phyloP scores from a whole-genome alignment of 2,797 vertebrate species.

The Enoplosus armatus region DNA sequence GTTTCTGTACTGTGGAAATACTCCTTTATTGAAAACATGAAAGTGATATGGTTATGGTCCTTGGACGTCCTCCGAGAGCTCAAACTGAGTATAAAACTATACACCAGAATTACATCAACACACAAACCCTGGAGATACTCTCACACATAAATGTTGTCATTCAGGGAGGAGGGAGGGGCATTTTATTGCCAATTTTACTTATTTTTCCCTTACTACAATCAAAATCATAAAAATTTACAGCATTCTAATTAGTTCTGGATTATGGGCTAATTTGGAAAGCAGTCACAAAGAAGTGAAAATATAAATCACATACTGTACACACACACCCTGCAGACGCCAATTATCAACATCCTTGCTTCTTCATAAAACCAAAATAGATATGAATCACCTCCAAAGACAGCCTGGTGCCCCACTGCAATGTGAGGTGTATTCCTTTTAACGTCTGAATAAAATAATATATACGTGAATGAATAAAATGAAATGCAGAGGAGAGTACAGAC shows the following conservation, averaged over 20 bases:
- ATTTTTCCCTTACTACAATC: conserved; percentile 15
- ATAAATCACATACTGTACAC: background rate
- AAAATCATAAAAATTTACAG: conserved; percentile 28
- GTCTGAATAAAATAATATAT: conserved; percentile 27
- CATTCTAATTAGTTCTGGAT: conserved; percentile 33
- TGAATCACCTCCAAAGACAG: conserved; percentile 32
- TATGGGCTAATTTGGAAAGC: conserved; percentile 25
- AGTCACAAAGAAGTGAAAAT: conserved; percentile 20
- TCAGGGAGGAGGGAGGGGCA: background rate
- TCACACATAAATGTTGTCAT: conserved; percentile 27
- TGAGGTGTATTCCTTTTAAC: conserved; percentile 26
- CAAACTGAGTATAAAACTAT: background rate
- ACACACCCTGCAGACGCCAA: background rate
- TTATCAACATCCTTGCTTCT: conserved; percentile 6
- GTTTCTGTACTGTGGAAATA: conserved; percentile 24
- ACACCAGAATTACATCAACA: conserved; percentile 23
- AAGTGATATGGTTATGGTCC: conserved; percentile 14
- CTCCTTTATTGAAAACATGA: conserved; percentile 37
- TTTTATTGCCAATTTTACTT: conserved; percentile 26
- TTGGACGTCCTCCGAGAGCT: conserved; percentile 30
- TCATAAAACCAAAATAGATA: conserved; percentile 33
- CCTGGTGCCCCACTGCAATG: background rate
- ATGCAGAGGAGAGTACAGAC: conserved; percentile 23
- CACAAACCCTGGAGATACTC: conserved; percentile 26
- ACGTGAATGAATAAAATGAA: conserved; percentile 22